Conservation (phyloP, 2,888 invertebrate genomes). For the Cantharis nigra region DNA sequence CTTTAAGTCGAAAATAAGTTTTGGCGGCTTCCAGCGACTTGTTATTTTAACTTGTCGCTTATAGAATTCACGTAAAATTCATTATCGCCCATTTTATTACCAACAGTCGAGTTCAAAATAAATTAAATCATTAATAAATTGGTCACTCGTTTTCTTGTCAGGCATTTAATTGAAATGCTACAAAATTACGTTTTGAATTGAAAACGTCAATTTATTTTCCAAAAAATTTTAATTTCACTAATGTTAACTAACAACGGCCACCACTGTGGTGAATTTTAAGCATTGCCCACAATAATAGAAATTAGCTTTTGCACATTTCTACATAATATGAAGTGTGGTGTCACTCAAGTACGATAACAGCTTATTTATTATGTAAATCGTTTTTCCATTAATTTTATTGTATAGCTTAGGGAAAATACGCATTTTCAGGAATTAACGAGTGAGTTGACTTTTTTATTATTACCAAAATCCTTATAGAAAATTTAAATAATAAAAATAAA, state of each 20-base stretch:
- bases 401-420: background rate
- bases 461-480: background rate
- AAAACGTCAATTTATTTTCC: background rate
- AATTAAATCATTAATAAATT: background rate
- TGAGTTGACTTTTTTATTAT: background rate
- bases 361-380: constrained; percentile 2
- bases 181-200: background rate
- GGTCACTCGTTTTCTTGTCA: background rate
- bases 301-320: background rate
- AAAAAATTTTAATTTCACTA: background rate
- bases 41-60: background rate
- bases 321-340: background rate
- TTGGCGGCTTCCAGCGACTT: background rate
- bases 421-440: background rate
- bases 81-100: constrained; percentile 1
- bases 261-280: background rate
- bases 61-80: background rate
- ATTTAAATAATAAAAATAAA: background rate
- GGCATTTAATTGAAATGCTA: background rate
- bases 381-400: background rate
- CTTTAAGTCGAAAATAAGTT: background rate
- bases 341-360: background rate
- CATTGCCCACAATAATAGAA: background rate
- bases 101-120: background rate
- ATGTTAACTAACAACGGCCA: background rate